Evolutionary conservation across 2,797 vertebrate species (phyloP).

Genomic region (Echeneis naucrates): DNA sequence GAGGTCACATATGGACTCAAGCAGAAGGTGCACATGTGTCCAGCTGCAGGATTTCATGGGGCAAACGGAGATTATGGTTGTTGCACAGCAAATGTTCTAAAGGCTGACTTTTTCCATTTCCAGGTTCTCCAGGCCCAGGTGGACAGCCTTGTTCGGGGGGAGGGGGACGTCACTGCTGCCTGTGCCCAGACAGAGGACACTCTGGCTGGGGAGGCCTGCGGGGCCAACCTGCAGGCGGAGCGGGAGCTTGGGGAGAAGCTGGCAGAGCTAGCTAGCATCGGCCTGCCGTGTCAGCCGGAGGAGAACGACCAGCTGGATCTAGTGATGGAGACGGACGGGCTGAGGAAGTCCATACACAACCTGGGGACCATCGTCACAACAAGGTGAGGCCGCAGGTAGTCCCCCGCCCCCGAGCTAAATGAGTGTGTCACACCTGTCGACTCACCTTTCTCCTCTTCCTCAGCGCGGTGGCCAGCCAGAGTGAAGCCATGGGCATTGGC

Average conservation of each 20-base stretch:
- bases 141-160: slow-evolving; percentile 89
- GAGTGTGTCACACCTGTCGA: fast-evolving
- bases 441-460: fast-evolving
- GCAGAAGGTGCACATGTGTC: slow-evolving; percentile 88
- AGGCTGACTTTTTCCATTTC: not conserved
- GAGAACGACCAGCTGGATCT: slow-evolving; percentile 97
- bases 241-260: slow-evolving; percentile 90
- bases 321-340: slow-evolving; percentile 93
- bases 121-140: slow-evolving; percentile 97
- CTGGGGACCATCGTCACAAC: slow-evolving; percentile 95
- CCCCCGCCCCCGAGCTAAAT: fast-evolving
- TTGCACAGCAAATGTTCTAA: not conserved
- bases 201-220: slow-evolving; percentile 89
- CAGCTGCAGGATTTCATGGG: not conserved
- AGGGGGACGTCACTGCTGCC: slow-evolving; percentile 89
- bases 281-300: slow-evolving; percentile 90
- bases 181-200: slow-evolving; percentile 90
- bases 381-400: slow-evolving; percentile 56
- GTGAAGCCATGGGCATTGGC: slow-evolving; percentile 93
- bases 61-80: not conserved
- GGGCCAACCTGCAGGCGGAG: slow-evolving; percentile 88
- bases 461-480: slow-evolving; percentile 96
- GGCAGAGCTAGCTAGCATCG: slow-evolving; percentile 84
- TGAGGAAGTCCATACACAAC: slow-evolving; percentile 98
- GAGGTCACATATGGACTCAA: slow-evolving; percentile 97